Conservation (phyloP, 1,140 invertebrate species). For the Reticulitermes speratus region DNA sequence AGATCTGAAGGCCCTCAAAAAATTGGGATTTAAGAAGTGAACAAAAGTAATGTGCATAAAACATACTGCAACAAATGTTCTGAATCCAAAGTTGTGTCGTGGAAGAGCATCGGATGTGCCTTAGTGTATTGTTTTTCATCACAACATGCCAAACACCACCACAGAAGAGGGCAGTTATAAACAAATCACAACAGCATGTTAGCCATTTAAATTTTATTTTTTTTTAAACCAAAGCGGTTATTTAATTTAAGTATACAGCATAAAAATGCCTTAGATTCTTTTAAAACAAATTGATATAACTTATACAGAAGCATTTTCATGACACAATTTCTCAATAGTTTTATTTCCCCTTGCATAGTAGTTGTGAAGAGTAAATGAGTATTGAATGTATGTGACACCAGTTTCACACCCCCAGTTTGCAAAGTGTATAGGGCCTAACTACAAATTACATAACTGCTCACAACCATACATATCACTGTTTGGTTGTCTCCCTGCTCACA, state of each 20-base stretch:
- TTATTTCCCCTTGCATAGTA: not conserved
- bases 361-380: not conserved
- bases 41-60: not conserved
- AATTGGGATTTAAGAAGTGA: conserved; percentile 62
- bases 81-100: not conserved
- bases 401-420: not conserved
- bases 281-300: not conserved
- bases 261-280: not conserved
- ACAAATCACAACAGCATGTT: not conserved
- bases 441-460: not conserved
- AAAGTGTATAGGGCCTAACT: not conserved
- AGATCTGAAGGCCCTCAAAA: conserved; percentile 76
- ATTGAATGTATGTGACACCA: not conserved
- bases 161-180: not conserved
- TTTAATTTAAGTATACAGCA: not conserved
- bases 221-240: not conserved
- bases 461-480: not conserved
- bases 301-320: not conserved
- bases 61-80: not conserved
- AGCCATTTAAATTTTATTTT: not conserved
- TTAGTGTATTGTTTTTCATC: not conserved
- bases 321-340: not conserved
- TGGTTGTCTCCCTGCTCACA: not conserved
- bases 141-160: not conserved
- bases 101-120: not conserved